Conservation (phyloP, 1,140 invertebrate genomes). For the Chironomus tepperi region DNA sequence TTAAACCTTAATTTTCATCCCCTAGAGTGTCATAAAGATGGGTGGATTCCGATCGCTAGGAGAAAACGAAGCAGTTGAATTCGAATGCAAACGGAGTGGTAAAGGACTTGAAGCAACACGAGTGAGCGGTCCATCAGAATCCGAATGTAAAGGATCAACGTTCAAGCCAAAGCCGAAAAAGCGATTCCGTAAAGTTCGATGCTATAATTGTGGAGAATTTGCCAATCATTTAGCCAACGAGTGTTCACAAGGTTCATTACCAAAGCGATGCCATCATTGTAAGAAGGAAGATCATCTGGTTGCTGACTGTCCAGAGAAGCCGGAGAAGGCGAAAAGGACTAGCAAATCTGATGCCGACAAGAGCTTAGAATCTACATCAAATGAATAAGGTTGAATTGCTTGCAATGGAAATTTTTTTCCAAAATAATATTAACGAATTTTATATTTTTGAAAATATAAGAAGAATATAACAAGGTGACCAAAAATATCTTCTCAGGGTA, state of each 20-base stretch:
- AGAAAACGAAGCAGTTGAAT: constrained; percentile 79
- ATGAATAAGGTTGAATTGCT: not conserved
- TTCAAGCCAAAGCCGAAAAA: constrained; percentile 64
- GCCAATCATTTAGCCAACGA: constrained; percentile 84
- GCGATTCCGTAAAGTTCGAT: constrained; percentile 76
- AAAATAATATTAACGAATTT: not conserved
- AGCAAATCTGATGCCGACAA: not conserved
- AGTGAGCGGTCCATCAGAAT: constrained; percentile 64
- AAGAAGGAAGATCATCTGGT: constrained; percentile 78
- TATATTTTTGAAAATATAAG: constrained; percentile 1
- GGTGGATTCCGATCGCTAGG: constrained; percentile 75
- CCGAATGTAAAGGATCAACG: constrained; percentile 67
- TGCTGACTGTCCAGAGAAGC: constrained; percentile 69
- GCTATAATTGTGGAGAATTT: constrained; percentile 87
- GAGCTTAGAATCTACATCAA: not conserved
- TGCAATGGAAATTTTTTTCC: not conserved
- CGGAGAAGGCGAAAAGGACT: constrained; percentile 39
- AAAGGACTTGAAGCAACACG: constrained; percentile 77
- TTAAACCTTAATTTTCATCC: constrained; percentile 30
- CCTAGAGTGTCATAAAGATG: constrained; percentile 81
- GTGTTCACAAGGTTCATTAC: constrained; percentile 73
- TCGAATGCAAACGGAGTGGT: constrained; percentile 71
- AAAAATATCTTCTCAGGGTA: constrained; percentile 2
- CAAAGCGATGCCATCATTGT: constrained; percentile 82
- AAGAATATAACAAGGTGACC: constrained; percentile 5